Conservation (phyloP, 1,140 invertebrate species). For the Brachionus rubens region DNA sequence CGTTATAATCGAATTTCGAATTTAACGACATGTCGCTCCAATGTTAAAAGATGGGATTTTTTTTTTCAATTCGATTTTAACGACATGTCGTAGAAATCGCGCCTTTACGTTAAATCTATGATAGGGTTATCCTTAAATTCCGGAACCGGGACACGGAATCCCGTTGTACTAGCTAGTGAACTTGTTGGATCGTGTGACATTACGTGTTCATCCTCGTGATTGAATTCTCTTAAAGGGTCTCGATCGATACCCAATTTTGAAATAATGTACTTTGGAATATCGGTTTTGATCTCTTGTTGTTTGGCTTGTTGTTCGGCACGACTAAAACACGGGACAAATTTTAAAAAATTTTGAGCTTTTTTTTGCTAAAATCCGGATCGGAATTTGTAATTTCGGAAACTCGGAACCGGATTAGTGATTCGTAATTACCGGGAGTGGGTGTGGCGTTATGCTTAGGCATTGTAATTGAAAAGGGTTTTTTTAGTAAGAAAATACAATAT, state of each 20-base stretch:
- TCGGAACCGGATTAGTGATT: too few relatives aligned
- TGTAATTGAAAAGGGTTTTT: too few relatives aligned
- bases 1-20: too few relatives aligned
- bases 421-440: too few relatives aligned
- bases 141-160: neutral
- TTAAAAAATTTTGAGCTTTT: too few relatives aligned
- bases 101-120: neutral
- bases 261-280: constrained; percentile 97
- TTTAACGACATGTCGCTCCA: too few relatives aligned
- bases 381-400: neutral
- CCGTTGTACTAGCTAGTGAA: neutral
- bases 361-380: too few relatives aligned
- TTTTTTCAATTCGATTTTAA: too few relatives aligned
- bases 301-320: constrained; percentile 94
- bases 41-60: too few relatives aligned
- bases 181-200: neutral
- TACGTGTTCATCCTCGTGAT: neutral
- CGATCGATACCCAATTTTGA: constrained; percentile 88
- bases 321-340: constrained; percentile 93
- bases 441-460: too few relatives aligned
- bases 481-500: too few relatives aligned
- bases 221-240: constrained; percentile 74
- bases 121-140: neutral
- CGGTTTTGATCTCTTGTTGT: constrained; percentile 61
- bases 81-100: too few relatives aligned